A percentile compares a stretch with the other conserved stretches of the same genome.
Conservation (phyloP, 2,888 invertebrate species). For the Xestia c-nigrum region DNA sequence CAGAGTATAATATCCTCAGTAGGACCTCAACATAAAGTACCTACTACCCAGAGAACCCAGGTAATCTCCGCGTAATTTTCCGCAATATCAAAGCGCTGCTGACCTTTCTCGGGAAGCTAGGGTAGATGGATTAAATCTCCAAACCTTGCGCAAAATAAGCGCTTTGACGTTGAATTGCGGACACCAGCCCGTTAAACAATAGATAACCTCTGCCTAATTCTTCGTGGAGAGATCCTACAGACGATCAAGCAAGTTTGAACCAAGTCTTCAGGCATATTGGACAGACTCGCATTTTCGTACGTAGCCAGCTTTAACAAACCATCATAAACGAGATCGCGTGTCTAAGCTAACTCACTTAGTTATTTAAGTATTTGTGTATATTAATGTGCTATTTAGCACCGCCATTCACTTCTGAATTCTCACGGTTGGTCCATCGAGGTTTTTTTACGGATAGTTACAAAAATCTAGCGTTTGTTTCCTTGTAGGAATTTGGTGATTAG, state of each 20-base stretch:
- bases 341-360: constrained; percentile 35
- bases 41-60: no score
- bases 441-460: constrained; percentile 9
- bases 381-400: constrained; percentile 54
- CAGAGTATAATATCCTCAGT: no score
- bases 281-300: neutral
- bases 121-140: no score
- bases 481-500: neutral
- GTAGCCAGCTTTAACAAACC: constrained; percentile 11
- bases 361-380: constrained; percentile 49
- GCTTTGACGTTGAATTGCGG: no score
- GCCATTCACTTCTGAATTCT: constrained; percentile 47
- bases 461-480: neutral
- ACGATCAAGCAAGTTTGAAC: neutral
- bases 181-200: no score
- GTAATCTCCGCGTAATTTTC: no score
- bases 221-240: neutral
- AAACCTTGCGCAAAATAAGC: no score
- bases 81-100: no score
- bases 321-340: constrained; percentile 49
- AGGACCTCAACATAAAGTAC: no score
- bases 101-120: no score
- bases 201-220: neutral
- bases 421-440: constrained; percentile 30
- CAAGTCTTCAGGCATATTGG: neutral